These are phyloP conservation scores for Oxystoma pomonae DNA, from an alignment of 2,888 invertebrate genomes.

Conservation along the genomic window DNA sequence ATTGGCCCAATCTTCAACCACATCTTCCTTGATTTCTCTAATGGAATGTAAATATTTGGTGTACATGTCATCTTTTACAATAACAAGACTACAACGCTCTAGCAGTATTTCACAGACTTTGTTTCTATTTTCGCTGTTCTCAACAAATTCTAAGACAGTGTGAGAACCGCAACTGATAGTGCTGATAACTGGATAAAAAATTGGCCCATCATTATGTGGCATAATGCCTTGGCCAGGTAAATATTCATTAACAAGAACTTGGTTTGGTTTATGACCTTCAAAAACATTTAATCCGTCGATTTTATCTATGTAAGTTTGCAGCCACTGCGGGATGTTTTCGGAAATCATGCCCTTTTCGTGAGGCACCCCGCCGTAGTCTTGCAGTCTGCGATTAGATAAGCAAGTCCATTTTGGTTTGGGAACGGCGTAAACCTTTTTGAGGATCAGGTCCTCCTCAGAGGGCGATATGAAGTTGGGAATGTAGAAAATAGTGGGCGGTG, in stretches of 20 bases:
- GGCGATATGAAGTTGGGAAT: slow-evolving; percentile 81
- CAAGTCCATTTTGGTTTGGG: slow-evolving; percentile 97
- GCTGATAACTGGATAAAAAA: slow-evolving; percentile 89
- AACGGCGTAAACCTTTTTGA: slow-evolving; percentile 68
- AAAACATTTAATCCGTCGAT: slow-evolving; percentile 67
- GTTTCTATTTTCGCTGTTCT: slow-evolving; percentile 47
- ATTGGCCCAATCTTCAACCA: slow-evolving; percentile 60
- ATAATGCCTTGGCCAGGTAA: slow-evolving; percentile 91
- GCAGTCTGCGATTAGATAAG: slow-evolving; percentile 83
- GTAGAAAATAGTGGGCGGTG: slow-evolving; percentile 59
- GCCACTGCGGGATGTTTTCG: slow-evolving; percentile 84
- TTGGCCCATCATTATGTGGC: slow-evolving; percentile 94
- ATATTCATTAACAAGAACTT: slow-evolving; percentile 94
- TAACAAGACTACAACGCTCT: slow-evolving; percentile 82
- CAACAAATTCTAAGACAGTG: slow-evolving; percentile 81
- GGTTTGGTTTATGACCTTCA: slow-evolving; percentile 75
- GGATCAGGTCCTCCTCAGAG: slow-evolving; percentile 66
- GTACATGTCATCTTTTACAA: slow-evolving; percentile 82
- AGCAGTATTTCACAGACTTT: slow-evolving; percentile 71
- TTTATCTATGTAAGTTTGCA: slow-evolving; percentile 66
- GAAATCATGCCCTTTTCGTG: slow-evolving; percentile 91
- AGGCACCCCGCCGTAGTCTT: slow-evolving; percentile 97
- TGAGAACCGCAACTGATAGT: slow-evolving; percentile 92
- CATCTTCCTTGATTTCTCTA: slow-evolving; percentile 64
- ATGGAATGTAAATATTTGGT: slow-evolving; percentile 83